A percentile compares a stretch with the other conserved stretches of the same genome.
These are phyloP conservation scores for Nemapogon koenigi DNA, from an alignment of 2,888 invertebrate genomes.

Conservation along the genomic window DNA sequence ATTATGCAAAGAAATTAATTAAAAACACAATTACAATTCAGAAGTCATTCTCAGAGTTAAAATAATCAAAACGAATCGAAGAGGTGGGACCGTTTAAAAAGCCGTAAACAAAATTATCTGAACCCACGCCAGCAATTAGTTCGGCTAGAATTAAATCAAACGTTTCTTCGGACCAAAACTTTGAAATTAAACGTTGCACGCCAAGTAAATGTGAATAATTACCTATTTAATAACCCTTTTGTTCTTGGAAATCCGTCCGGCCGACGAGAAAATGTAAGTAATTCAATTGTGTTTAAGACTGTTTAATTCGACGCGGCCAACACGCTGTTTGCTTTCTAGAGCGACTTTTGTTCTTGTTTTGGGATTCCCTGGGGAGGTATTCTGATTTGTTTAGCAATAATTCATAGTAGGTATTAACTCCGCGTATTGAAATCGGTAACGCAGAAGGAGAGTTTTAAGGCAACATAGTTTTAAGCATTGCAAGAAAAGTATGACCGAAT, in stretches of 20 bases:
- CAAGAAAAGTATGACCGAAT: too few species aligned
- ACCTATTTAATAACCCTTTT: conserved; percentile 65
- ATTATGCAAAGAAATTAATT: too few species aligned
- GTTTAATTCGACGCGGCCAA: conserved; percentile 50
- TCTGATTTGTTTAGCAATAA: too few species aligned
- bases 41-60: background rate
- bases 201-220: conserved; percentile 63
- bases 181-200: conserved; percentile 53
- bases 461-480: too few species aligned
- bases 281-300: conserved; percentile 63
- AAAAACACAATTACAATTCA: too few species aligned
- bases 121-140: conserved; percentile 60
- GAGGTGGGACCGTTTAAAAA: conserved; percentile 59
- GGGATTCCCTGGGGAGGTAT: too few species aligned
- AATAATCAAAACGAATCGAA: conserved; percentile 29
- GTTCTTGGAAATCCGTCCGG: conserved; percentile 46
- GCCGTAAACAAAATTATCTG: conserved; percentile 62
- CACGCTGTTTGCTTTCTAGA: conserved; percentile 46
- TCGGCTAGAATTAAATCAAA: conserved; percentile 59
- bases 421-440: too few species aligned
- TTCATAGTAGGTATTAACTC: too few species aligned
- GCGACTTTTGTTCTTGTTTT: conserved; percentile 27
- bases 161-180: conserved; percentile 19
- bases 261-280: conserved; percentile 54
- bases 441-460: too few species aligned